These are phyloP conservation scores for Limnephilus lunatus DNA, from an alignment of 2,888 invertebrate species.

Conservation along the genomic window DNA sequence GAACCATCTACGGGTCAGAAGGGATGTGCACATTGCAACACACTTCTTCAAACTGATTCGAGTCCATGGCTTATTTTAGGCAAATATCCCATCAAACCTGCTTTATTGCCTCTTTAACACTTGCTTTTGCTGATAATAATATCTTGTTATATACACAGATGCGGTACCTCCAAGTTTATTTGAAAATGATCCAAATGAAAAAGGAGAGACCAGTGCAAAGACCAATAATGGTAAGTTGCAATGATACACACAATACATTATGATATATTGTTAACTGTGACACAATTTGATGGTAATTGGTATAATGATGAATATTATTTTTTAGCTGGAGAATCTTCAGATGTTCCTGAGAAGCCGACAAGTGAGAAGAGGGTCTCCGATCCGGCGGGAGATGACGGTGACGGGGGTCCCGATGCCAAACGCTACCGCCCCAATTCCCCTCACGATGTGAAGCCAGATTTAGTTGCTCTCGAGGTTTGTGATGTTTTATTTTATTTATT, in stretches of 20 bases:
- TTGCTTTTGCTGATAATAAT: neutral
- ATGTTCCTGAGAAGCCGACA: neutral
- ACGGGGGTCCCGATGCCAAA: neutral
- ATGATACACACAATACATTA: neutral
- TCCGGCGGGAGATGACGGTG: neutral
- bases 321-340: neutral
- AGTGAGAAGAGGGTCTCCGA: neutral
- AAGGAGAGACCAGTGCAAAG: neutral
- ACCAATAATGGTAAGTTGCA: neutral
- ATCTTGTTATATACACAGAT: constrained; percentile 1
- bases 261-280: neutral
- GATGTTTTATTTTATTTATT: neutral
- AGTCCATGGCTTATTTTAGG: neutral
- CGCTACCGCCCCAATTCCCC: constrained; percentile 8
- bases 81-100: neutral
- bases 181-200: neutral
- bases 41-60: too few species aligned
- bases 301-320: neutral
- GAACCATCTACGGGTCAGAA: too few species aligned
- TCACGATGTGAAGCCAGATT: constrained; percentile 41
- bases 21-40: too few species aligned
- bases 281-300: neutral
- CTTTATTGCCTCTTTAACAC: neutral
- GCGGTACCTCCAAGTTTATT: neutral
- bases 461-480: constrained; percentile 32